Base-by-base conservation (phyloP, 2,113 vertebrate species). In the Barnardius zonarius region DNA sequence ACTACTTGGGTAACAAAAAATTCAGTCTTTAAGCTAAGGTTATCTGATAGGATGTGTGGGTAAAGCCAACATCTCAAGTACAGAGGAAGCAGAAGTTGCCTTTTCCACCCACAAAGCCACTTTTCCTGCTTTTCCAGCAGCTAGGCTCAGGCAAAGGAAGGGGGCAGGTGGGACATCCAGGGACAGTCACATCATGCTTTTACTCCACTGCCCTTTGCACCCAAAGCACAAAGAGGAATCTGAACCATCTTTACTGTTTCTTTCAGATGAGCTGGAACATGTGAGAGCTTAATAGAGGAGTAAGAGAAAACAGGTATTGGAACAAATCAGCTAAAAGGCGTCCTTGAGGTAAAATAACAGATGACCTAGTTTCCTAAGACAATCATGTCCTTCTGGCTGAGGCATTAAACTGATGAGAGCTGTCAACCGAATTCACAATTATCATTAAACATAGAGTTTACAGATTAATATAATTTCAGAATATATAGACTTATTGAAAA, bases 121-220 rank as follows among this genome's bases (percentile, higher is more conserved):
- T 59, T 59, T n/a, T n/a, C 33, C 20, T 59, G 33, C 55, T 59
- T 59, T 24, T 59, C 33, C 57, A 35, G 57, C 33, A 59, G 33
- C 22, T 35, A 35, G 57, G 57, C 22, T 35, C 57, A 59, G 22
- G 33, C 57, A 3, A 27, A 41, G 44, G 37, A 46, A 31, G 30
- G 23, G 27, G 37, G 27, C 49, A 39, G 28, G 11, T 3, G 13
- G 39, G 15, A 16, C 23, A 33, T 13, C 22, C 44, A 2, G 33
- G n/a, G 39, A 15, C 15, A 24, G 64, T 6, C 17, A 5, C 44
- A 4, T 13, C 39, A 35, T 6, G 9, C 12, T 9, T 4, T 20
- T 13, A n/a, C 18, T n/a, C 48, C 7, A 0, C 35, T 8, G 13
- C 46, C 41, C 31, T 17, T 31, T 14, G 7, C 7, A 4, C 1